Conservation (phyloP, 2,888 invertebrate genomes). For the Pasiphila rectangulata region DNA sequence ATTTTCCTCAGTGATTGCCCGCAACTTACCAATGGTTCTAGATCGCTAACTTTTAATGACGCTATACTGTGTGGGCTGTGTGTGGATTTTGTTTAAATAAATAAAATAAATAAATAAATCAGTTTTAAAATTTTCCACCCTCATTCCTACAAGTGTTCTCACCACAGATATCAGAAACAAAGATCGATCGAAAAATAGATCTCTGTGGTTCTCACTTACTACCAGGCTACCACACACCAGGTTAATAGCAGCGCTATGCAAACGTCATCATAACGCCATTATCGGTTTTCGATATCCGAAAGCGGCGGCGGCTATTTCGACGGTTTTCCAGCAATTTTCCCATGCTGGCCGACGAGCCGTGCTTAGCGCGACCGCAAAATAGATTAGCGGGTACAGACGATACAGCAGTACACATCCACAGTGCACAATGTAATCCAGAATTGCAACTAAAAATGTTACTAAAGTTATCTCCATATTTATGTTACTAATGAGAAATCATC, state of each 20-base stretch:
- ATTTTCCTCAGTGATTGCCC: conserved; percentile 6
- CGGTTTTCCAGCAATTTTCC: not conserved
- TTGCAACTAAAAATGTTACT: too few species aligned
- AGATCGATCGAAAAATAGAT: too few species aligned
- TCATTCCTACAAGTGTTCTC: too few species aligned
- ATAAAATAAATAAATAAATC: too few species aligned
- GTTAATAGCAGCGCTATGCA: conserved; percentile 3
- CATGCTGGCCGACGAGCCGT: conserved; percentile 1
- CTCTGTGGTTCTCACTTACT: too few species aligned
- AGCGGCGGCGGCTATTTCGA: not conserved
- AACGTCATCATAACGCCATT: conserved; percentile 10
- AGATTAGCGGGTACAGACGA: not conserved
- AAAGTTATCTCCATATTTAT: too few species aligned
- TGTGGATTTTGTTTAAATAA: too few species aligned
- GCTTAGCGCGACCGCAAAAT: not conserved
- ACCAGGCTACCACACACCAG: too few species aligned
- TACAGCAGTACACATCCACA: not conserved
- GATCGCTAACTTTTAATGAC: not conserved
- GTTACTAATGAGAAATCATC: too few species aligned
- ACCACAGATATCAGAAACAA: too few species aligned
- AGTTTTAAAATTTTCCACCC: too few species aligned
- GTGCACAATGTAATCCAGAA: not conserved
- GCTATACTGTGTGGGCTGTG: not conserved
- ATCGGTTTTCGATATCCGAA: conserved; percentile 1
- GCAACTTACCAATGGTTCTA: conserved; percentile 4